A percentile compares a stretch with the other conserved stretches of the same genome.
phyloP scores from a whole-genome alignment of 2,888 invertebrate species.

The Cheilosia pagana region DNA sequence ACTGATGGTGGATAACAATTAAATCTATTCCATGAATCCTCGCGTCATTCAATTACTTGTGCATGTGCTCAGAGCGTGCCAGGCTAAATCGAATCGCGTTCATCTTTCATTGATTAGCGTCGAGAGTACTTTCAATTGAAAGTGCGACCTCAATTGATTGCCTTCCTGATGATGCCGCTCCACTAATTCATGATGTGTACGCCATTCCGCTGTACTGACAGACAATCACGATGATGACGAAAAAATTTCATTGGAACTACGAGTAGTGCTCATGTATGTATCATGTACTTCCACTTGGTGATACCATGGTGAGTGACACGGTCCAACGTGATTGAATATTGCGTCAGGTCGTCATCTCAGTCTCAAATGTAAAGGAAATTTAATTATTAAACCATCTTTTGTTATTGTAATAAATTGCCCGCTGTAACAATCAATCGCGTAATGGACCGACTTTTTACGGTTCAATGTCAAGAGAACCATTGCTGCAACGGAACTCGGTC shows the following conservation, averaged over 20 bases:
- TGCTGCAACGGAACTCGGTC: conserved; percentile 14
- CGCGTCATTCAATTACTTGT: conserved; percentile 64
- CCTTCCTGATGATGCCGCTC: conserved; percentile 55
- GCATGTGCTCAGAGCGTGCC: conserved; percentile 65
- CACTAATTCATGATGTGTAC: conserved; percentile 5
- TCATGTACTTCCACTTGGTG: conserved; percentile 6
- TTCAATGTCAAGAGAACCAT: conserved; percentile 57
- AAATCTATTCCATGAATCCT: conserved; percentile 20
- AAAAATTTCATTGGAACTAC: conserved; percentile 47
- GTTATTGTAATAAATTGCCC: conserved; percentile 36
- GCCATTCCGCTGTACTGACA: background rate
- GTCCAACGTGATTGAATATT: conserved; percentile 29
- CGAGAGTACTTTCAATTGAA: conserved; percentile 59
- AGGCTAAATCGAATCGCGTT: conserved; percentile 58
- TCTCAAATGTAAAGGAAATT: conserved; percentile 1
- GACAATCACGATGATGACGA: conserved; percentile 3
- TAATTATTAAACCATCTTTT: conserved; percentile 21
- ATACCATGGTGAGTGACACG: conserved; percentile 6
- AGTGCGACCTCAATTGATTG: conserved; percentile 65
- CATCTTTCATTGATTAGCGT: conserved; percentile 53
- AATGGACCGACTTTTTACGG: conserved; percentile 10
- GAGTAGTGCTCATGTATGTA: conserved; percentile 8
- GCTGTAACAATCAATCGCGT: conserved; percentile 29
- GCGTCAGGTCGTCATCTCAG: conserved; percentile 26
- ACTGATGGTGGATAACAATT: background rate